phyloP scores from a whole-genome alignment of 2,888 invertebrate species.

The Phoronis australis region DNA sequence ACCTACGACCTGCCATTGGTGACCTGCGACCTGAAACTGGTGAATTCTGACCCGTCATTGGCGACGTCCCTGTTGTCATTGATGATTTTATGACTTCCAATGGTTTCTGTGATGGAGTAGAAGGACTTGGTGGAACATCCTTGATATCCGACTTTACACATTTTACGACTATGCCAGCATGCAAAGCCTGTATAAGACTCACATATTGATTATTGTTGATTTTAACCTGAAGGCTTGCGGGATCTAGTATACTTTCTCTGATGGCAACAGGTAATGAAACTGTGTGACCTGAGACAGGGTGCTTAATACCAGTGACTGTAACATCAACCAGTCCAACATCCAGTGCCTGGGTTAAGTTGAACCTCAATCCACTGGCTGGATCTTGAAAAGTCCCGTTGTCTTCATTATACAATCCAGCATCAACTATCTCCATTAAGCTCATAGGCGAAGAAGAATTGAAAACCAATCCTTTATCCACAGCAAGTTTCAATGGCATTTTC shows the following conservation, averaged over 20 bases:
- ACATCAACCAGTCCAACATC: slow-evolving; percentile 31
- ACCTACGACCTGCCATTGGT: background rate
- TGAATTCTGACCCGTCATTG: background rate
- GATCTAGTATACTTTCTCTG: slow-evolving; percentile 22
- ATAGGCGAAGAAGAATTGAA: no score
- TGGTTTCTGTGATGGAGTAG: no score
- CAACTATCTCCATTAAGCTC: slow-evolving; percentile 61
- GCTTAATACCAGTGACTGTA: slow-evolving; percentile 74
- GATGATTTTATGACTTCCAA: no score
- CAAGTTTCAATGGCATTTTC: slow-evolving; percentile 68
- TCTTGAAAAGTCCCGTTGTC: slow-evolving; percentile 73
- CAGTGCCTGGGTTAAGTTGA: no score
- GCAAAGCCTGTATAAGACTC: background rate
- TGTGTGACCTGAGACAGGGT: slow-evolving; percentile 78
- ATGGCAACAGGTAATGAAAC: slow-evolving; percentile 78
- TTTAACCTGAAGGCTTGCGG: background rate
- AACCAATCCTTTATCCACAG: slow-evolving; percentile 58
- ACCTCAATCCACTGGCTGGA: slow-evolving; percentile 75
- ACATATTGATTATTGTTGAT: no score
- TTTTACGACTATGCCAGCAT: background rate
- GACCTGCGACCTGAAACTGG: background rate
- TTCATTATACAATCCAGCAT: slow-evolving; percentile 76
- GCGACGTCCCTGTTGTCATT: no score
- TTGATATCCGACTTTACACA: background rate
- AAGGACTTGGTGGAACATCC: no score